Evolutionary conservation across 2,888 invertebrate genomes (phyloP), one percentile per base, ranked within the genome.

Genomic region (Creontiades dilutus): DNA sequence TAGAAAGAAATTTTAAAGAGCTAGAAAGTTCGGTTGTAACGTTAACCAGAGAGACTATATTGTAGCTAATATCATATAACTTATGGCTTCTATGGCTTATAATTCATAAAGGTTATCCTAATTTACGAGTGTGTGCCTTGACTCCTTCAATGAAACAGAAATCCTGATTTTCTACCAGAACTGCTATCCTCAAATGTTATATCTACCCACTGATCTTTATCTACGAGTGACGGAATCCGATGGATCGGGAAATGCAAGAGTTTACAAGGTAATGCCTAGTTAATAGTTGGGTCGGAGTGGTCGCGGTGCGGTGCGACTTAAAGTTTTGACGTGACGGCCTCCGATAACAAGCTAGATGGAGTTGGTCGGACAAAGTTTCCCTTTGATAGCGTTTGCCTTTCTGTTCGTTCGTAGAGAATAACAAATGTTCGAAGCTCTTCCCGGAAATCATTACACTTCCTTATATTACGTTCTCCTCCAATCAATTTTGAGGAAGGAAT

Each of bases 321-420:
- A 23, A 68, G 68, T 68, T 68, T 68, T 27, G 68, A 68, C 68
- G 68, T 68, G 68, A 23, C 68, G 19, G 23, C 1, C 23, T 68
- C 68, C 23, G 68, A 68, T 68, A 68, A 68, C 68, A 68, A 68
- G 68, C 68, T 4, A 68, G 68, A 68, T 68, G 37, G 7, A 37
- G 37, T 37, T 68, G 19, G 19, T 23, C 11, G 19, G 11, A 23
- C 68, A 68, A 57, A 68, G 68, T 68, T 23, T 23, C 23, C 68
- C 68, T 68, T 16, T 23, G 68, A 68, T 68, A 23, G 68, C 23
- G 68, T 68, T 13, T 23, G 9, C 61, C 12, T 61, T 61, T 61
- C 61, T 19, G 61, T 23, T 19, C 19, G 61, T 7, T 23, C 23
- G 68, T 68, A 23, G 68, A 27, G 23, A 68, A 68, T 57, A n/a